These are phyloP conservation scores for Actinia equina DNA, from an alignment of 64 coral and sea anemone genomes.

Conservation along the genomic window DNA sequence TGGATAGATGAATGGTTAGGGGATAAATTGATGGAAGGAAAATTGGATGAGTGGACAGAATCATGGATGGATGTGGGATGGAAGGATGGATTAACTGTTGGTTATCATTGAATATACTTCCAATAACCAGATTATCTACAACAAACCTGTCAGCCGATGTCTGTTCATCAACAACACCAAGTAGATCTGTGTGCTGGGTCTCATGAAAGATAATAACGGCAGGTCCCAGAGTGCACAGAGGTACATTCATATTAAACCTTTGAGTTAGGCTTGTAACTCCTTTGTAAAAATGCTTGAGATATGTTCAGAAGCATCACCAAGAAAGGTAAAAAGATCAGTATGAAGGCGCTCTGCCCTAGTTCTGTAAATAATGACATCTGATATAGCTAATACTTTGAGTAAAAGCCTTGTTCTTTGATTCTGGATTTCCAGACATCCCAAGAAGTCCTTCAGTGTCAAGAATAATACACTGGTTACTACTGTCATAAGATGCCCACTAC, in stretches of 20 bases:
- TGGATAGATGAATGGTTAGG: no score
- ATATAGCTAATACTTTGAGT: constrained; percentile 93
- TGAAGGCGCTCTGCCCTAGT: constrained; percentile 87
- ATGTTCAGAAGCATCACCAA: constrained; percentile 97
- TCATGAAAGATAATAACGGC: constrained; percentile 98
- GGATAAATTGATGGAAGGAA: no score
- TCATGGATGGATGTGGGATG: no score
- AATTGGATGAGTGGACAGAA: no score
- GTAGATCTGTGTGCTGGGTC: constrained; percentile 85
- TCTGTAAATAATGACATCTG: constrained; percentile 86
- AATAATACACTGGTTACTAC: constrained; percentile 49
- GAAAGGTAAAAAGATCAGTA: constrained; percentile 94
- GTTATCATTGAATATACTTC: no score
- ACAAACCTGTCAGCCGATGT: constrained; percentile 42
- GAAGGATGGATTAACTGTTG: no score
- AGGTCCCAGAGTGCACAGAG: constrained; percentile 89
- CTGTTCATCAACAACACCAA: constrained; percentile 61
- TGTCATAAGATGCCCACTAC: constrained; percentile 97
- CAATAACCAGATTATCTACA: no score
- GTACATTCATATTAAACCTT: constrained; percentile 79
- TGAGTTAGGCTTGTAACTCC: constrained; percentile 68
- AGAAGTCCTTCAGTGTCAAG: constrained; percentile 96
- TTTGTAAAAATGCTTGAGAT: constrained; percentile 94
- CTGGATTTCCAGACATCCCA: constrained; percentile 82
- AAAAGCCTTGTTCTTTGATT: constrained; percentile 80